A percentile compares a stretch with the other conserved stretches of the same genome.
phyloP scores from a whole-genome alignment of 2,797 vertebrate species.

The Heteromormyrus szaboi region DNA sequence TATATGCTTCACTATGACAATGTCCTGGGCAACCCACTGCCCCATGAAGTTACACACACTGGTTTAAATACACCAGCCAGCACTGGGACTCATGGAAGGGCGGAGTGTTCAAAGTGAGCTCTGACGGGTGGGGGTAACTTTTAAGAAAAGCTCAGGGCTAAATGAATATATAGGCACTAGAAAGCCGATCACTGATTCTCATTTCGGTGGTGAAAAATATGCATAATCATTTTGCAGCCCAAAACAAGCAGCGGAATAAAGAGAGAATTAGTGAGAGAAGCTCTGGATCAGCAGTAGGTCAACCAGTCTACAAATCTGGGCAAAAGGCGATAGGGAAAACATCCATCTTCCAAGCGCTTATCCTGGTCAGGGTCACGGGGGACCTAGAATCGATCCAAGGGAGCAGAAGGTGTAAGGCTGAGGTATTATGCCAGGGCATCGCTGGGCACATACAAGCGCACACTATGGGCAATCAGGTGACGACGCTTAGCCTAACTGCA shows the following conservation, averaged over 20 bases:
- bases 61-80: not conserved
- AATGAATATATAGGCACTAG: not conserved
- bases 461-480: not conserved
- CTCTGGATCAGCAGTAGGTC: not conserved
- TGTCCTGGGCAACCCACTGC: not conserved
- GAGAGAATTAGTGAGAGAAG: not conserved
- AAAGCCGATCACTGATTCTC: not conserved
- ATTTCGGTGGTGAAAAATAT: not conserved
- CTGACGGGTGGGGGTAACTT: not conserved
- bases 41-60: not conserved
- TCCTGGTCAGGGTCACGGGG: not conserved
- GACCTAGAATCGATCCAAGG: not conserved
- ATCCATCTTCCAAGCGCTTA: not conserved
- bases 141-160: not conserved
- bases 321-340: not conserved
- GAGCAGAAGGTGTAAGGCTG: not conserved
- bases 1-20: not conserved
- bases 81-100: not conserved
- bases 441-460: not conserved
- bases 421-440: not conserved
- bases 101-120: not conserved
- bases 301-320: not conserved
- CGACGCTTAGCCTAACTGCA: not conserved
- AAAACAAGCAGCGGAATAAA: not conserved
- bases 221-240: not conserved